Percentiles rank a stretch among this genome's conserved stretches.
phyloP scores from a whole-genome alignment of 2,888 invertebrate genomes.

The Petrolisthes manimaculis region DNA sequence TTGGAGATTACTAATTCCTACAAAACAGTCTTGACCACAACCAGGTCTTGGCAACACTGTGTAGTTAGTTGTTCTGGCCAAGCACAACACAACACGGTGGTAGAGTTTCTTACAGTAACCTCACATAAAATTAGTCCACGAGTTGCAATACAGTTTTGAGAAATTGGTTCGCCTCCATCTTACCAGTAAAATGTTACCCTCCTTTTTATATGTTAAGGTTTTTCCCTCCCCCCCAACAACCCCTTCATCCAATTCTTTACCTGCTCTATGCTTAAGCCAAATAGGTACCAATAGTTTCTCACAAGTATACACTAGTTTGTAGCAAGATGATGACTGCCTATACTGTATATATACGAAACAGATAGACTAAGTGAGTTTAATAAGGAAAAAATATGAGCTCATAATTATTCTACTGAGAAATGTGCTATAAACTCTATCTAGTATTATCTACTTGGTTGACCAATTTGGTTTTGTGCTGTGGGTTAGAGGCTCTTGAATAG shows the following conservation, averaged over 20 bases:
- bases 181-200: too few relatives aligned
- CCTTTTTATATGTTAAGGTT: background rate
- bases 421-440: background rate
- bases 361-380: background rate
- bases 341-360: constrained; percentile 11
- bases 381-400: constrained; percentile 11
- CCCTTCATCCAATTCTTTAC: background rate
- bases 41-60: too few relatives aligned
- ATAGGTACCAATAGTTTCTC: constrained; percentile 34
- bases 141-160: too few relatives aligned
- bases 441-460: background rate
- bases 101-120: too few relatives aligned
- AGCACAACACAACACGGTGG: too few relatives aligned
- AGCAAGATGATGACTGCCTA: constrained; percentile 26
- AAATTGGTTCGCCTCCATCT: too few relatives aligned
- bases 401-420: constrained; percentile 18
- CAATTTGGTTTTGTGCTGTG: constrained; percentile 13
- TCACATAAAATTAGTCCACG: too few relatives aligned
- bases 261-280: constrained; percentile 46
- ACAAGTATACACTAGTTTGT: constrained; percentile 34
- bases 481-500: background rate
- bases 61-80: too few relatives aligned
- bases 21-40: too few relatives aligned
- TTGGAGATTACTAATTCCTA: too few relatives aligned
- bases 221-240: background rate